Percentiles rank a stretch among this genome's conserved stretches.
Conservation (phyloP, 1,140 invertebrate species). For the Aphaenogaster ashmeadi region DNA sequence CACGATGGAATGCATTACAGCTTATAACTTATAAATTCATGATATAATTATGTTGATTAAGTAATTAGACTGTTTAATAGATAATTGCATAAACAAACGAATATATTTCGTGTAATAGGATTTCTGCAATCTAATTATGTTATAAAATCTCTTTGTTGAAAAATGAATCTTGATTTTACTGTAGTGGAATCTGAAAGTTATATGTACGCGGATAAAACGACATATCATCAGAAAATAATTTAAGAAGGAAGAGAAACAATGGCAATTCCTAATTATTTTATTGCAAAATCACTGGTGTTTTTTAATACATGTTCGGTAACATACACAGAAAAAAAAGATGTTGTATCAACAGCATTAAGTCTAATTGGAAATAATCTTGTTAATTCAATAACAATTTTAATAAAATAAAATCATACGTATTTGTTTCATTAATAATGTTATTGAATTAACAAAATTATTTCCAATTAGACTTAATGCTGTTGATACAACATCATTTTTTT, state of each 20-base stretch:
- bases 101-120: neutral
- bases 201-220: neutral
- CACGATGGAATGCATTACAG: neutral
- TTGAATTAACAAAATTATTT: no score
- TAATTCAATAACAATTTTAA: no score
- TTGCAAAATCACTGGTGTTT: neutral
- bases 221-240: neutral
- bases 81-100: neutral
- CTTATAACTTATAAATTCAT: conserved; percentile 35
- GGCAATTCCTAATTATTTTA: neutral
- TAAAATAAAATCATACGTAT: no score
- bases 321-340: no score
- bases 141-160: neutral
- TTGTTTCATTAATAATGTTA: no score
- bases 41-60: conserved; percentile 14
- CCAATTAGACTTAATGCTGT: no score
- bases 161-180: neutral
- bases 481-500: no score
- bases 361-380: no score
- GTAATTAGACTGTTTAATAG: conserved; percentile 2
- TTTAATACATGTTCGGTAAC: neutral
- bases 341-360: no score
- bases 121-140: neutral
- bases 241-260: neutral
- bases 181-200: neutral